Conservation (phyloP, 2,113 vertebrate species). For the Muscicapa adusta region DNA sequence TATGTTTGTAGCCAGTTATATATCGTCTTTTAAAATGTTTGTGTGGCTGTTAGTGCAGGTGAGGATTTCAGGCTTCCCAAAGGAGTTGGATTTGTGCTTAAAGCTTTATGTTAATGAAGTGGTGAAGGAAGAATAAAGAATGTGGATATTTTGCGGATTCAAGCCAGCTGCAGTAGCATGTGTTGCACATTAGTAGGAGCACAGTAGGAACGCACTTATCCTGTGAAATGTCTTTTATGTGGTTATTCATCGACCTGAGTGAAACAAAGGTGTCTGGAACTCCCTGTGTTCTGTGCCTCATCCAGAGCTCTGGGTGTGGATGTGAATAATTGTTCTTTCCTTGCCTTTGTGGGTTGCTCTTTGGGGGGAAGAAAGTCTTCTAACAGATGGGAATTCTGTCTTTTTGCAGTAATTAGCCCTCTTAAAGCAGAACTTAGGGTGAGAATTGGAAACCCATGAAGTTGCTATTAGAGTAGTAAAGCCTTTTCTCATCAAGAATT, state of each 20-base stretch:
- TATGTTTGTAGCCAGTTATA: not conserved
- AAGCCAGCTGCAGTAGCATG: not conserved
- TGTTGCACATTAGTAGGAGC: not conserved
- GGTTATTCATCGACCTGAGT: not conserved
- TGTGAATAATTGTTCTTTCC: not conserved
- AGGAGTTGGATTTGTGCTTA: not conserved
- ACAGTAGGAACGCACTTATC: not conserved
- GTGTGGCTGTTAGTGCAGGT: not conserved
- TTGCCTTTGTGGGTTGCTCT: not conserved
- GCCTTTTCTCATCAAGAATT: not conserved
- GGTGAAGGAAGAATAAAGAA: not conserved
- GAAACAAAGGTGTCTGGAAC: not conserved
- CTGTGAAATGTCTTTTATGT: not conserved
- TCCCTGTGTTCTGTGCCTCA: not conserved
- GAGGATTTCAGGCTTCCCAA: not conserved
- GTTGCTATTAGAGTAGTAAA: accelerated
- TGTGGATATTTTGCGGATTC: not conserved
- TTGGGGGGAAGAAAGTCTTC: not conserved
- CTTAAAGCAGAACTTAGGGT: not conserved
- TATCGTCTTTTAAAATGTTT: not conserved
- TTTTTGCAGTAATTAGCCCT: not conserved
- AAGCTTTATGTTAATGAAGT: not conserved
- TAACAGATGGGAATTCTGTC: not conserved
- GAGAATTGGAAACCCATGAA: not conserved
- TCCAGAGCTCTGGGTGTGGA: not conserved